Conservation (phyloP, 2,888 invertebrate species). For the Drosophila neutralis region DNA sequence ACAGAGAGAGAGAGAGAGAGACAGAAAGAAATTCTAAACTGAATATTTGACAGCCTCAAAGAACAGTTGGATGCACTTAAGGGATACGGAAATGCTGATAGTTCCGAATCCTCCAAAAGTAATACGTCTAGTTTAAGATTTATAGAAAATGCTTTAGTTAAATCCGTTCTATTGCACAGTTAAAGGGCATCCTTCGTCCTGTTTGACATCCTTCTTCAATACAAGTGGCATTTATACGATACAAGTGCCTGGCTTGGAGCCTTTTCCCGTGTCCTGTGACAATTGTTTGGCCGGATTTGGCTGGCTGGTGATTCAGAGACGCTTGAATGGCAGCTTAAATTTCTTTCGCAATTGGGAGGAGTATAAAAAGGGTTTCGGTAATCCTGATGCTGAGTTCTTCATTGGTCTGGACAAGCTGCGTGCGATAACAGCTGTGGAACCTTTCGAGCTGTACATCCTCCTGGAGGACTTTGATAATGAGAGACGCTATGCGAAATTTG, state of each 20-base stretch:
- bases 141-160: rapidly evolving
- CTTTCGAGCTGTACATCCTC: slow-evolving; percentile 87
- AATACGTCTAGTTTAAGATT: neutral
- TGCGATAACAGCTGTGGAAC: slow-evolving; percentile 82
- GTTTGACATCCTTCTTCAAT: slow-evolving; percentile 33
- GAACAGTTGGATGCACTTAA: slow-evolving; percentile 27
- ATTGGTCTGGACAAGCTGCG: slow-evolving; percentile 89
- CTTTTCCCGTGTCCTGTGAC: slow-evolving; percentile 59
- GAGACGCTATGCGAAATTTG: slow-evolving; percentile 87
- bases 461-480: slow-evolving; percentile 87
- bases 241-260: slow-evolving; percentile 80
- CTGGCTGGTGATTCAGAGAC: slow-evolving; percentile 89
- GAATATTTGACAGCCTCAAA: slow-evolving; percentile 25
- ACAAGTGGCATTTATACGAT: slow-evolving; percentile 35
- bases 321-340: slow-evolving; percentile 88
- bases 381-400: slow-evolving; percentile 89
- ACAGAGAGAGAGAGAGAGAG: neutral
- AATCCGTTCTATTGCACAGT: neutral
- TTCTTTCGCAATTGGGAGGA: slow-evolving; percentile 88
- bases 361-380: slow-evolving; percentile 89
- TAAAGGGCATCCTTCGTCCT: slow-evolving; percentile 39
- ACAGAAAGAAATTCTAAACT: neutral
- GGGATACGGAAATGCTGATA: neutral
- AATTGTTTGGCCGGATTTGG: slow-evolving; percentile 85
- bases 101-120: neutral